Base-by-base conservation (phyloP, 2,888 invertebrate species). In the Mythimna lalbum region DNA sequence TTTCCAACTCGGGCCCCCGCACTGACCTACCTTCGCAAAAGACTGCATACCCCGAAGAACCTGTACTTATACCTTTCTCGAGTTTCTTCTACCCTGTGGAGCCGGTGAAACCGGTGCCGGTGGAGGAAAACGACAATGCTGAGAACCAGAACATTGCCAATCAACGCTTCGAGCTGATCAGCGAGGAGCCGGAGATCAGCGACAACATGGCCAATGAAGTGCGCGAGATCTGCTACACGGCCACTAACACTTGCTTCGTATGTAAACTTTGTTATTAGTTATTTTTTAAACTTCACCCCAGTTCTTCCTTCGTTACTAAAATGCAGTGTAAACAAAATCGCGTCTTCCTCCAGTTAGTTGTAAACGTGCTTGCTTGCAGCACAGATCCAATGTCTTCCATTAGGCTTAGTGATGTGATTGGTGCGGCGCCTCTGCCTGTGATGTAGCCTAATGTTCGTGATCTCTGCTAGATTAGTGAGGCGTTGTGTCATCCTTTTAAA, bases 201-300 rank as follows among this genome's bases (percentile, higher is more conserved):
- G 97, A 97, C 73, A 97, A 97, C 90, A 90, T 97, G 90, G 95
- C 96, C 69, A 97, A 97, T 86, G 97, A 97, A 91, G 93, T 96
- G 64, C 93, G 95, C 66, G 96, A 96, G 88, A 95, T 96, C 92
- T 94, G 96, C 93, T 95, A 96, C 93, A 86, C 93, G 78, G 90
- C 92, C 78, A 88, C 79, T 75, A 92, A 90, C 82, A 90, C 86
- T 87, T 96, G 96, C 87, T 88, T 93, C 90, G 94, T 96, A 93
- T 96, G 96, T 95, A 95, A 94, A 86, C 87, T 93, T 90, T 94
- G 91, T 87, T 92, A 91, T 83, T 94, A 93, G 87, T 87, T 73
- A 63, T 6, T 56, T 61, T 86, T 86, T 73, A 72, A 86, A 67
- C 70, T 81, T 82, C 78, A 86, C 82, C 88, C 90, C 87, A 84